Percentiles rank a stretch among this genome's conserved stretches.
Evolutionary conservation across 2,888 invertebrate species (phyloP).

Genomic region (Morinoia aosen): DNA sequence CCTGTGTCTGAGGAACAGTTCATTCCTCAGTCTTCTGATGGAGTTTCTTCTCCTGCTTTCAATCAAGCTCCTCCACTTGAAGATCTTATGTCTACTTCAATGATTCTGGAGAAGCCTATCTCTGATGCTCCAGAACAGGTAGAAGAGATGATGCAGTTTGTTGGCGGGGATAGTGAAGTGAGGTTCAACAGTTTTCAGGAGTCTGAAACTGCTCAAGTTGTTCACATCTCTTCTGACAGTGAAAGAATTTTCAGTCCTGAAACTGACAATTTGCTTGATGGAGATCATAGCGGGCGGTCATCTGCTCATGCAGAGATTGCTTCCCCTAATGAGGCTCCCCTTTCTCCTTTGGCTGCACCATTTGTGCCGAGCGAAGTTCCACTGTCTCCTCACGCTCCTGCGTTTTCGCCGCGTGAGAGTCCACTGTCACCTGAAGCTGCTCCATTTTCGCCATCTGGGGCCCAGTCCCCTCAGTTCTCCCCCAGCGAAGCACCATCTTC

Average conservation of each 20-base stretch:
- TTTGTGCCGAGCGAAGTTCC: not conserved
- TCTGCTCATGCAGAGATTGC: not conserved
- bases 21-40: conserved; percentile 49
- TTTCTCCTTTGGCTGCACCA: conserved; percentile 30
- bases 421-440: conserved; percentile 15
- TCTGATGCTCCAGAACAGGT: conserved; percentile 40
- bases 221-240: conserved; percentile 40
- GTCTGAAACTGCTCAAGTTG: conserved; percentile 25
- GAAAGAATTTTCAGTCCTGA: conserved; percentile 43
- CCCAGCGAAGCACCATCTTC: not conserved
- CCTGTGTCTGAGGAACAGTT: not conserved
- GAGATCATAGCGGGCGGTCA: not conserved
- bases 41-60: conserved; percentile 1
- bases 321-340: not conserved
- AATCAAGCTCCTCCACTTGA: not conserved
- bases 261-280: not conserved
- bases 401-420: not conserved
- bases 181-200: not conserved
- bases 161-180: conserved; percentile 42
- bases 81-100: conserved; percentile 46
- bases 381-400: not conserved
- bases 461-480: not conserved
- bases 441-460: not conserved
- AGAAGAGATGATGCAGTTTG: conserved; percentile 50
- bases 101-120: conserved; percentile 29